phyloP scores from a whole-genome alignment of 2,113 vertebrate genomes.

The Poeciliopsis occidentalis region DNA sequence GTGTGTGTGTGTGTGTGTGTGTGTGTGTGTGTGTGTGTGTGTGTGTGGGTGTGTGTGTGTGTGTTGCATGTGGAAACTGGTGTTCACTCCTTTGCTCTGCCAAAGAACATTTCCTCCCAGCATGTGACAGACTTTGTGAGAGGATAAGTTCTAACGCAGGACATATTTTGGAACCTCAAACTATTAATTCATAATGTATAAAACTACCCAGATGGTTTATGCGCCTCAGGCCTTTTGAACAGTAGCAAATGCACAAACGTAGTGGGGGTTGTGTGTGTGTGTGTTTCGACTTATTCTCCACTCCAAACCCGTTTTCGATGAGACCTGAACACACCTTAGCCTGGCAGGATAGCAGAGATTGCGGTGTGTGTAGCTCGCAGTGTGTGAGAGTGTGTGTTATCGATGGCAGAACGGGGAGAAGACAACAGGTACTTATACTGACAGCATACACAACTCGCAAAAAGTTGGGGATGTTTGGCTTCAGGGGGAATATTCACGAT shows the following conservation, averaged over 20 bases:
- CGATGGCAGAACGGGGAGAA: background rate
- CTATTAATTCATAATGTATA: background rate
- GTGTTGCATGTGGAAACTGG: background rate
- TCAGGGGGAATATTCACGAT: too few species aligned
- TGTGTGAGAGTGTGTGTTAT: background rate
- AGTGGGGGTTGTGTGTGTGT: background rate
- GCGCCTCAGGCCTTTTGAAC: background rate
- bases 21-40: too few species aligned
- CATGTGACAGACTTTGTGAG: background rate
- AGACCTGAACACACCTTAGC: background rate
- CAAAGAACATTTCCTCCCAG: background rate
- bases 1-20: too few species aligned
- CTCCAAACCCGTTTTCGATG: background rate
- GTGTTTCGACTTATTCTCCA: background rate
- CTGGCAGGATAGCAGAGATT: background rate
- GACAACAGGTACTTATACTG: background rate
- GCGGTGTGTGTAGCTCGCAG: background rate
- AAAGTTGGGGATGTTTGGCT: too few species aligned
- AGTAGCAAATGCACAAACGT: background rate
- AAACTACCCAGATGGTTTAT: background rate
- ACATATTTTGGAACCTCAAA: background rate
- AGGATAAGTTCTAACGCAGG: background rate
- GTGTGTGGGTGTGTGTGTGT: background rate
- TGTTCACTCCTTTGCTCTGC: background rate
- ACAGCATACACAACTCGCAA: too few species aligned